Base-by-base conservation (phyloP, 2,888 invertebrate genomes). In the Auanema freiburgensis region DNA sequence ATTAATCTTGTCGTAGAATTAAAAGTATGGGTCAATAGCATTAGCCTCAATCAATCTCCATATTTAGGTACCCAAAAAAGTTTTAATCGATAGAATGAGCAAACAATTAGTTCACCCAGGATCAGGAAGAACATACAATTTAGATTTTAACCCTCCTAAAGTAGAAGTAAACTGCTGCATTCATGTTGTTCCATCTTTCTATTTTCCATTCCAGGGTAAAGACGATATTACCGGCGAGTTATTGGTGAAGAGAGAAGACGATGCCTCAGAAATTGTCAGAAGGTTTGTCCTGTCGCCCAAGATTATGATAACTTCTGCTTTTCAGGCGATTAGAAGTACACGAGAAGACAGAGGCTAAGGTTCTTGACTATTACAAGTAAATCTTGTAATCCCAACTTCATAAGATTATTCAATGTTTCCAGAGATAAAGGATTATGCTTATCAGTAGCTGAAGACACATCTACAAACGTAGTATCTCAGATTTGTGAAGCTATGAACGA, bases 141-240 rank as follows among this genome's bases (percentile, higher is more conserved):
- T 93, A 84, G 93, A 94, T 85, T 96, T 96, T 85, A 90, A 92
- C 80, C 97, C 97, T 41, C 97, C 97, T 0, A 93, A 90, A 59
- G 64, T 66, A 42, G 70, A 70, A 85, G 71, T 71, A 5, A 18
- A 60, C 56, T 23, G n/a, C n/a, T n/a, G n/a, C n/a, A n/a, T n/a
- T n/a, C n/a, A n/a, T n/a, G n/a, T n/a, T n/a, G n/a, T n/a, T n/a
- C n/a, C n/a, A n/a, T n/a, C n/a, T n/a, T n/a, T 57, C 57, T 42
- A 1, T 8, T 0, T 5, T 57, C 46, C 21, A 21, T 64, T 68
- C 41, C 43, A 69, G 88, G 95, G 96, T 93, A 92, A 74, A 57
- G 81, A 81, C 65, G 81, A 81, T 61, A 41, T 91, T 1, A 95
- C 95, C 55, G 96, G 96, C 3, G 97, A 98, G 84, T 90, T 92